A percentile compares a stretch with the other conserved stretches of the same genome.
phyloP scores from a whole-genome alignment of 2,113 vertebrate genomes.

The Elanus axillaris region DNA sequence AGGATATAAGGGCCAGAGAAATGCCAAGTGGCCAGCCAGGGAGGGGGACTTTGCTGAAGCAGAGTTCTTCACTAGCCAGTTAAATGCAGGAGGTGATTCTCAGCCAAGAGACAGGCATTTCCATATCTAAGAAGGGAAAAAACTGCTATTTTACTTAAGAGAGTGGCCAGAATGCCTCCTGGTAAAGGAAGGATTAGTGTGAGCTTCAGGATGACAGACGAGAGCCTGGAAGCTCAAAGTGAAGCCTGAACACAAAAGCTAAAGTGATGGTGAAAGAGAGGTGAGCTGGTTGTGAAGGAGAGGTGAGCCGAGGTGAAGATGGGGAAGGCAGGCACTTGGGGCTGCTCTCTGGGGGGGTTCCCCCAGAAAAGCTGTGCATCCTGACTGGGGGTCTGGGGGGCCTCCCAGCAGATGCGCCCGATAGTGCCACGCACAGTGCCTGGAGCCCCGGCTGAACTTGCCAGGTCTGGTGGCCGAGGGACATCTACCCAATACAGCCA shows the following conservation, averaged over 20 bases:
- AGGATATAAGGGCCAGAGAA: neutral
- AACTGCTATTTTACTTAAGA: neutral
- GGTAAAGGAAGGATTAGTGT: neutral
- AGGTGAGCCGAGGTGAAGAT: neutral
- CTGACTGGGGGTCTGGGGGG: accelerated
- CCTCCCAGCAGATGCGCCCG: neutral
- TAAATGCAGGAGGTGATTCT: neutral
- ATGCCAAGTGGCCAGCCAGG: neutral
- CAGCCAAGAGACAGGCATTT: neutral
- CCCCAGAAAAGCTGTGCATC: neutral
- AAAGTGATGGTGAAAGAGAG: neutral
- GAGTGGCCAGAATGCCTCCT: neutral
- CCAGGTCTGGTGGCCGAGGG: neutral
- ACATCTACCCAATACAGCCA: neutral
- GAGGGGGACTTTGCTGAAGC: neutral
- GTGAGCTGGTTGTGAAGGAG: neutral
- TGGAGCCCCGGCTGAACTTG: neutral
- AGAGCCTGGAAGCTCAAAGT: neutral
- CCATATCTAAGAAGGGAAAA: neutral
- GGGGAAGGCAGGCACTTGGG: neutral
- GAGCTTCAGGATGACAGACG: neutral
- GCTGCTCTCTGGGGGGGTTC: neutral
- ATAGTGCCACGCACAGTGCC: accelerated
- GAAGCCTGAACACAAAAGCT: neutral
- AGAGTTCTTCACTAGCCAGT: neutral